These are phyloP conservation scores for Polypedilum vanderplanki DNA, from an alignment of 1,140 invertebrate species.

Conservation along the genomic window DNA sequence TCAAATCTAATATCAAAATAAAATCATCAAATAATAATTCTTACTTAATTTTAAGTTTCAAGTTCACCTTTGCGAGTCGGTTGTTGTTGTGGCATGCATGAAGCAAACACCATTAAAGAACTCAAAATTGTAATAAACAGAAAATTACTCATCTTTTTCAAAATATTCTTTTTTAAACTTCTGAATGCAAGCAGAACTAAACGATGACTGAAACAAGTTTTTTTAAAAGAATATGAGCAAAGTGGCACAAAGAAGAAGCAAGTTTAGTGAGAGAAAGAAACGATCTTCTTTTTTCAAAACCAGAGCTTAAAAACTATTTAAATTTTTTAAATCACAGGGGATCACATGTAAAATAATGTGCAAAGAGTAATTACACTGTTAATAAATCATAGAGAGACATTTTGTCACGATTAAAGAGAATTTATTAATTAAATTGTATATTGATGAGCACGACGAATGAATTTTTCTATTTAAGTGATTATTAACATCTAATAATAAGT, in stretches of 20 bases:
- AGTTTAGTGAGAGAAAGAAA: too few relatives aligned
- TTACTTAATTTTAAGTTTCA: neutral
- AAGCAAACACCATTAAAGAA: neutral
- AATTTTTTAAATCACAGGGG: too few relatives aligned
- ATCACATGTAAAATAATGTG: too few relatives aligned
- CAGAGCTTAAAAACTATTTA: too few relatives aligned
- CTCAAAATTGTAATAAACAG: neutral
- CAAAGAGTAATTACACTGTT: too few relatives aligned
- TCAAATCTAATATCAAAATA: neutral
- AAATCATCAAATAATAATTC: neutral
- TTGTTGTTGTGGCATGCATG: neutral
- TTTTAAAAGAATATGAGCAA: neutral
- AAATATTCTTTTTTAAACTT: neutral
- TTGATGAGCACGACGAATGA: too few relatives aligned
- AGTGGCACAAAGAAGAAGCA: neutral
- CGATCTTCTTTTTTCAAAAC: too few relatives aligned
- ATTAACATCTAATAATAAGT: neutral
- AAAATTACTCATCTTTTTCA: neutral
- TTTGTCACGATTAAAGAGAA: too few relatives aligned
- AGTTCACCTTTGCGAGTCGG: neutral
- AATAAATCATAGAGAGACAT: too few relatives aligned
- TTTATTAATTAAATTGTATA: too few relatives aligned
- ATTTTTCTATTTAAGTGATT: too few relatives aligned
- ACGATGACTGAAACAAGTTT: neutral
- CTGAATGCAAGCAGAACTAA: neutral